Percentiles rank a stretch among this genome's conserved stretches.
Conservation (phyloP, 1,140 invertebrate species). For the Nebria ingens region DNA sequence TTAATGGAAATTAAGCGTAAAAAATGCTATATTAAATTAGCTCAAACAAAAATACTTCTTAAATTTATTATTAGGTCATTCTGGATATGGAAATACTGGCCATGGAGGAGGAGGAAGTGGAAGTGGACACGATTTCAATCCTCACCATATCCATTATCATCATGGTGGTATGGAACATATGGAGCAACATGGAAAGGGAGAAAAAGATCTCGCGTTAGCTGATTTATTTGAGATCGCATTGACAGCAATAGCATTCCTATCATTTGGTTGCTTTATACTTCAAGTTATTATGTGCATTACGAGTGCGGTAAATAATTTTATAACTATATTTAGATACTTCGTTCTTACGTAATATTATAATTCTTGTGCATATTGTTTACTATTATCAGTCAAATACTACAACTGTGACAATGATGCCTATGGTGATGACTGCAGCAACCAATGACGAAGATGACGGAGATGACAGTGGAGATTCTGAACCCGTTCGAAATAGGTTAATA, state of each 20-base stretch:
- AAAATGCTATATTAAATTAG: slow-evolving; percentile 6
- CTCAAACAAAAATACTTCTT: slow-evolving; percentile 13
- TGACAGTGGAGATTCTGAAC: slow-evolving; percentile 22
- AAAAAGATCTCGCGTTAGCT: slow-evolving; percentile 49
- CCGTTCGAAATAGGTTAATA: slow-evolving; percentile 19
- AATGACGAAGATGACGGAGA: background rate
- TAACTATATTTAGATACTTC: background rate
- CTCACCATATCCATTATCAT: background rate
- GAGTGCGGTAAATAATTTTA: slow-evolving; percentile 39
- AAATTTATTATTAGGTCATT: background rate
- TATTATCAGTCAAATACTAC: slow-evolving; percentile 24
- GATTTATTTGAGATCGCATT: slow-evolving; percentile 68
- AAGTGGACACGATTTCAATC: background rate
- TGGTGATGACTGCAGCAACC: background rate
- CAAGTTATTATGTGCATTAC: slow-evolving; percentile 63
- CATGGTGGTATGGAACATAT: background rate
- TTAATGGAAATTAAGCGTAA: background rate
- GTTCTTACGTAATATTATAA: background rate
- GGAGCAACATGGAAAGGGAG: slow-evolving; percentile 28
- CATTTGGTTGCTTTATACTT: slow-evolving; percentile 64
- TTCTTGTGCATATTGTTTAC: background rate
- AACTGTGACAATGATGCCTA: slow-evolving; percentile 6
- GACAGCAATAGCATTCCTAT: slow-evolving; percentile 65
- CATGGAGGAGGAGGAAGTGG: background rate
- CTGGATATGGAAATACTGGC: background rate